Conservation (phyloP, 1,140 invertebrate genomes). For the Drosophila parvula region DNA sequence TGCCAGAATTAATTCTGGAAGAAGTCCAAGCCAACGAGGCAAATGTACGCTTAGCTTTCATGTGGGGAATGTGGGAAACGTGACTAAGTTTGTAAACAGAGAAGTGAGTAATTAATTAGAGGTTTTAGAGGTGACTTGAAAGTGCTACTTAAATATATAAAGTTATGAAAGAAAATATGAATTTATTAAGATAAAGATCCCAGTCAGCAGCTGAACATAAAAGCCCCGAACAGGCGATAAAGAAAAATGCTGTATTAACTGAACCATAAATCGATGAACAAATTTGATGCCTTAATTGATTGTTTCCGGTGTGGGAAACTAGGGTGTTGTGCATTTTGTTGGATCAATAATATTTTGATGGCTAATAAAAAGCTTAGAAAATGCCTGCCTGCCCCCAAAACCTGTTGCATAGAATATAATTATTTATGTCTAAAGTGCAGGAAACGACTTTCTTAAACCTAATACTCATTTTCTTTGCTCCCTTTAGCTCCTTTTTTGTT, state of each 20-base stretch:
- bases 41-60: constrained; percentile 10
- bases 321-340: neutral
- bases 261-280: neutral
- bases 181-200: neutral
- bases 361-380: constrained; percentile 11
- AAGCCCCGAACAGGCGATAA: neutral
- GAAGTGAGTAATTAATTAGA: constrained; percentile 2
- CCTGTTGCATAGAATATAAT: constrained; percentile 38
- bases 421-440: constrained; percentile 22
- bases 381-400: neutral
- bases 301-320: neutral
- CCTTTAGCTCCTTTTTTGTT: constrained; percentile 19
- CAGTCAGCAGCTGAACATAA: neutral
- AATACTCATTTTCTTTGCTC: constrained; percentile 3
- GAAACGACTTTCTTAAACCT: constrained; percentile 7
- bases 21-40: constrained; percentile 10
- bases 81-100: constrained; percentile 22
- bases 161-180: too few relatives aligned
- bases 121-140: too few relatives aligned
- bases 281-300: neutral
- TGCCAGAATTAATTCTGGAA: constrained; percentile 30
- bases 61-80: neutral
- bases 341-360: constrained; percentile 27
- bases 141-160: too few relatives aligned
- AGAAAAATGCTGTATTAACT: neutral